These are phyloP conservation scores for Perca schrenkii DNA, from an alignment of 2,113 vertebrate genomes.

Conservation along the genomic window DNA sequence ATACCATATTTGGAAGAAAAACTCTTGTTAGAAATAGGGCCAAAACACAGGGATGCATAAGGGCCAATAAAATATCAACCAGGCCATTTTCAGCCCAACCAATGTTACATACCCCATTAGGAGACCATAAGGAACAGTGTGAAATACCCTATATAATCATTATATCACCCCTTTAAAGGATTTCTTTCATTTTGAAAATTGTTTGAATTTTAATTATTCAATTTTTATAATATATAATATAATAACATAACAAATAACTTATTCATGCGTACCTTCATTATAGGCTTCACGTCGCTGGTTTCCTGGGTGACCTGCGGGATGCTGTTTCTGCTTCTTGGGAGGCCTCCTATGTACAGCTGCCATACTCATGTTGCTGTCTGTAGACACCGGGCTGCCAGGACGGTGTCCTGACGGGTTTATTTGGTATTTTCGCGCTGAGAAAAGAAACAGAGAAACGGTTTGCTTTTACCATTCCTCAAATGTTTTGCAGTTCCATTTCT, in stretches of 20 bases:
- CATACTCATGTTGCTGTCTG: constrained; percentile 97
- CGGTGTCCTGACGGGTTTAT: constrained; percentile 90
- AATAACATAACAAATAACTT: not conserved
- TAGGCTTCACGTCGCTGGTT: constrained; percentile 94
- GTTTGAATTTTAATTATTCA: not conserved
- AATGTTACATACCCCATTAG: too few species aligned
- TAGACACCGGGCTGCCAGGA: constrained; percentile 95
- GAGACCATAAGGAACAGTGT: too few species aligned
- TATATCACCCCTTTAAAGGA: too few species aligned
- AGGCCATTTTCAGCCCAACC: too few species aligned
- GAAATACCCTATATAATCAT: too few species aligned
- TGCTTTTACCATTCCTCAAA: not conserved
- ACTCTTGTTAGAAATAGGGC: too few species aligned
- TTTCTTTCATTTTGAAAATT: not conserved
- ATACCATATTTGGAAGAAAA: too few species aligned
- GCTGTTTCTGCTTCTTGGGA: constrained; percentile 96
- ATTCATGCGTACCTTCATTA: constrained; percentile 89
- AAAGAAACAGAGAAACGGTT: constrained; percentile 4
- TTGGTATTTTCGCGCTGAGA: constrained; percentile 93
- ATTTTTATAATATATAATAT: not conserved
- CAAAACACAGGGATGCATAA: too few species aligned
- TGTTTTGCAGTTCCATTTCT: not conserved
- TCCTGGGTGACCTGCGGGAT: constrained; percentile 86
- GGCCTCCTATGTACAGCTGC: constrained; percentile 95
- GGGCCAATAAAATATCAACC: too few species aligned